phyloP scores from a whole-genome alignment of 2,888 invertebrate genomes.

The Sarcophaga variegata region DNA sequence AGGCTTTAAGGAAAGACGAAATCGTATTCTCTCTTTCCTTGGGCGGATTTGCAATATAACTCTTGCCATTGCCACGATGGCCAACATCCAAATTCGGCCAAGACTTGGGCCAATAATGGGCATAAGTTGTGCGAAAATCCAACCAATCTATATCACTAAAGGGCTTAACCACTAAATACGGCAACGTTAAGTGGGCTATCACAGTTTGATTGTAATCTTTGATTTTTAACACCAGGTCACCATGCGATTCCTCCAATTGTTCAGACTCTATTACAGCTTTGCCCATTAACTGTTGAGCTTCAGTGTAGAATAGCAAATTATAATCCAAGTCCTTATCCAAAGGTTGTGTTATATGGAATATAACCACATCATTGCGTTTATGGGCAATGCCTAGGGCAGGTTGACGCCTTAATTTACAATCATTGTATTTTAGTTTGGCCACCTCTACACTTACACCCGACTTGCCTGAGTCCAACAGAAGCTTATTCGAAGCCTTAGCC shows the following conservation, averaged over 20 bases:
- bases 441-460: constrained; percentile 76
- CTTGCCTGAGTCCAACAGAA: constrained; percentile 31
- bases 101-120: constrained; percentile 92
- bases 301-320: constrained; percentile 72
- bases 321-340: constrained; percentile 71
- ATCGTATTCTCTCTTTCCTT: constrained; percentile 93
- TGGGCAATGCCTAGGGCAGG: constrained; percentile 75
- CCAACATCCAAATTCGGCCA: constrained; percentile 96
- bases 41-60: constrained; percentile 88
- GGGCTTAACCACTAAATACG: constrained; percentile 83
- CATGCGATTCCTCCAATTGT: constrained; percentile 89
- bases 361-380: constrained; percentile 76
- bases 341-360: constrained; percentile 78
- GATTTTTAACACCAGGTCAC: constrained; percentile 88
- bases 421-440: constrained; percentile 76
- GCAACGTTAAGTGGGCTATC: constrained; percentile 88
- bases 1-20: constrained; percentile 95
- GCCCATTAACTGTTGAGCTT: constrained; percentile 85
- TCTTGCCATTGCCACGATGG: constrained; percentile 96
- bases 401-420: constrained; percentile 75
- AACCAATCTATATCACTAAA: constrained; percentile 82
- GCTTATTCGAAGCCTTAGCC: constrained; percentile 59
- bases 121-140: constrained; percentile 90
- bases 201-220: constrained; percentile 87
- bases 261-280: constrained; percentile 92